These are phyloP conservation scores for Hipposideros larvatus DNA, from an alignment of 2,797 vertebrate genomes.

Conservation along the genomic window DNA sequence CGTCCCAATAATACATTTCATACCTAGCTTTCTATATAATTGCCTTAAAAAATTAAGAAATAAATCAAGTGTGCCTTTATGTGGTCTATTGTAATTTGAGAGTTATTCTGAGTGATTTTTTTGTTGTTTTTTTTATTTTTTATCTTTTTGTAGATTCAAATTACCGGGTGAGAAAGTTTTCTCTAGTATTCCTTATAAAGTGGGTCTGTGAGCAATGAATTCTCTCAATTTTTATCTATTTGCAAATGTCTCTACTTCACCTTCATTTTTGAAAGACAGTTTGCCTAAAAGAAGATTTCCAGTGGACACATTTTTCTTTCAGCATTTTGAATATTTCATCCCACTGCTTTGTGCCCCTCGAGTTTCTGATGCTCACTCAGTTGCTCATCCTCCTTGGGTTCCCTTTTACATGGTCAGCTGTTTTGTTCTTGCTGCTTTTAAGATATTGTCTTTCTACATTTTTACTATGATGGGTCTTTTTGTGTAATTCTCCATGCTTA, in stretches of 20 bases:
- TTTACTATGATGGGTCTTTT: background rate
- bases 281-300: background rate
- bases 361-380: background rate
- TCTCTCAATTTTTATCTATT: background rate
- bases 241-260: background rate
- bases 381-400: background rate
- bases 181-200: background rate
- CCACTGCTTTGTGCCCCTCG: background rate
- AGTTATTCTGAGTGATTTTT: background rate
- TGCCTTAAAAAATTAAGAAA: background rate
- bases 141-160: background rate
- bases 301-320: background rate
- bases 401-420: background rate
- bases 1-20: background rate
- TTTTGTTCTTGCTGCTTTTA: background rate
- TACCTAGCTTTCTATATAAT: background rate
- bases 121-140: background rate
- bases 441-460: background rate
- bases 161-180: background rate
- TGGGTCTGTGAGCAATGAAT: background rate
- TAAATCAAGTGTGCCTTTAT: background rate
- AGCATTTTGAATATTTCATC: background rate
- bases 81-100: background rate
- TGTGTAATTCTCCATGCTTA: background rate
- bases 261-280: background rate